phyloP scores from a whole-genome alignment of 2,888 invertebrate genomes.

The Pristionchus japonicus region DNA sequence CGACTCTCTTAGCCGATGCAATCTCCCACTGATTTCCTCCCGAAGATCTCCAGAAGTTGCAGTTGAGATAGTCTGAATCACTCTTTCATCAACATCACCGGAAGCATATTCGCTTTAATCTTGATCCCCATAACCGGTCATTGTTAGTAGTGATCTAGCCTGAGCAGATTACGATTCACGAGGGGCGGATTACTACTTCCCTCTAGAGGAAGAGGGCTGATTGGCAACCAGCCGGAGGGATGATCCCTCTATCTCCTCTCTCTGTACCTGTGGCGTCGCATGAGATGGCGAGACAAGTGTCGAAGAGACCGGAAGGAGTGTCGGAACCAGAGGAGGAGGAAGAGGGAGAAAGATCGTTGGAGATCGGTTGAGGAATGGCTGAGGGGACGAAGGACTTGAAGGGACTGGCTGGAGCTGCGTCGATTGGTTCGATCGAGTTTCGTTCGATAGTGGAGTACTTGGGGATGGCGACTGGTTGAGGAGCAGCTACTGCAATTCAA shows the following conservation, averaged over 20 bases:
- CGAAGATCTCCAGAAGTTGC: constrained; percentile 67
- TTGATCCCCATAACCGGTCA: constrained; percentile 40
- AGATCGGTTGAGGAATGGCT: not conserved
- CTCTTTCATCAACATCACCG: constrained; percentile 44
- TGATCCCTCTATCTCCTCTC: not conserved
- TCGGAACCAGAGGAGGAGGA: not conserved
- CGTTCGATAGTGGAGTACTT: constrained; percentile 36
- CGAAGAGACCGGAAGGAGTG: constrained; percentile 37
- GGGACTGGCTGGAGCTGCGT: constrained; percentile 49
- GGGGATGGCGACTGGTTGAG: constrained; percentile 29
- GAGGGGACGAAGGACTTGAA: constrained; percentile 22
- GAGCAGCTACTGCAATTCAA: constrained; percentile 25
- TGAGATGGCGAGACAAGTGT: constrained; percentile 47
- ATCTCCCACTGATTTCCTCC: constrained; percentile 68
- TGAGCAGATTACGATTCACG: constrained; percentile 53
- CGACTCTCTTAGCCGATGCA: constrained; percentile 59
- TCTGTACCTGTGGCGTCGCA: constrained; percentile 45
- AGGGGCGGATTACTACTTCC: not conserved
- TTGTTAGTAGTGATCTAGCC: constrained; percentile 46
- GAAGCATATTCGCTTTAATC: constrained; percentile 22
- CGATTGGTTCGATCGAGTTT: constrained; percentile 56
- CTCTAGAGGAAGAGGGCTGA: not conserved
- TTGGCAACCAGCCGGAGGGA: constrained; percentile 6
- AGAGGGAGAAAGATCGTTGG: not conserved
- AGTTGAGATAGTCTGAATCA: constrained; percentile 55